phyloP scores from a whole-genome alignment of 2,797 vertebrate genomes.

The Pipistrellus nathusii region DNA sequence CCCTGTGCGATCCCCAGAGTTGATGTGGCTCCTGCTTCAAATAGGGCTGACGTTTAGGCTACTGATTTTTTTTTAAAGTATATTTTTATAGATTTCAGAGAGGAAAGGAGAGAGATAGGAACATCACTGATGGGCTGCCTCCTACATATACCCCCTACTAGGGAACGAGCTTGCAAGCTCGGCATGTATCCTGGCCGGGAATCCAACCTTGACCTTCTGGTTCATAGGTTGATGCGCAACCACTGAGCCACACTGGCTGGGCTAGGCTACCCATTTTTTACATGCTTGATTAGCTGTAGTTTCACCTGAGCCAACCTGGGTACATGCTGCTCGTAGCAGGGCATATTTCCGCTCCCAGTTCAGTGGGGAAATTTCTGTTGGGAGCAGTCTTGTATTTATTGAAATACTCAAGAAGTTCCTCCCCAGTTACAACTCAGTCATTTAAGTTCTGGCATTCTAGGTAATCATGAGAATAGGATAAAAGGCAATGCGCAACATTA shows the following conservation, averaged over 20 bases:
- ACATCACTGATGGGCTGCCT: too few species aligned
- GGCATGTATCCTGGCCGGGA: too few species aligned
- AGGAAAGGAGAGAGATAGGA: too few species aligned
- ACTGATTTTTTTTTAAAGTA: not conserved
- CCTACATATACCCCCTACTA: too few species aligned
- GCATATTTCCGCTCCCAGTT: not conserved
- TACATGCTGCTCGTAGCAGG: not conserved
- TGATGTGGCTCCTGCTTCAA: fast-evolving
- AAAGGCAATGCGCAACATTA: not conserved
- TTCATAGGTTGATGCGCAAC: too few species aligned
- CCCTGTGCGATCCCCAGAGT: not conserved
- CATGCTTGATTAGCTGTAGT: not conserved
- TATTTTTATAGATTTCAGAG: too few species aligned
- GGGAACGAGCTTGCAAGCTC: too few species aligned
- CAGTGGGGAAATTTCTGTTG: not conserved
- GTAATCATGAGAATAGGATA: not conserved
- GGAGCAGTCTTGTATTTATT: not conserved
- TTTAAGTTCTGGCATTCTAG: not conserved
- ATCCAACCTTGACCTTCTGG: too few species aligned
- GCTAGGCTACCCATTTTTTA: not conserved
- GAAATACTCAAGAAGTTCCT: not conserved
- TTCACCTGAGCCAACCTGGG: not conserved
- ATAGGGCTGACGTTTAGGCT: not conserved
- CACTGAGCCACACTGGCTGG: too few species aligned
- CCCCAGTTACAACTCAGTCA: not conserved